Evolutionary conservation across 2,888 invertebrate genomes (phyloP), one percentile per base, ranked within the genome.

Genomic region (Sinhomidia bicolor): DNA sequence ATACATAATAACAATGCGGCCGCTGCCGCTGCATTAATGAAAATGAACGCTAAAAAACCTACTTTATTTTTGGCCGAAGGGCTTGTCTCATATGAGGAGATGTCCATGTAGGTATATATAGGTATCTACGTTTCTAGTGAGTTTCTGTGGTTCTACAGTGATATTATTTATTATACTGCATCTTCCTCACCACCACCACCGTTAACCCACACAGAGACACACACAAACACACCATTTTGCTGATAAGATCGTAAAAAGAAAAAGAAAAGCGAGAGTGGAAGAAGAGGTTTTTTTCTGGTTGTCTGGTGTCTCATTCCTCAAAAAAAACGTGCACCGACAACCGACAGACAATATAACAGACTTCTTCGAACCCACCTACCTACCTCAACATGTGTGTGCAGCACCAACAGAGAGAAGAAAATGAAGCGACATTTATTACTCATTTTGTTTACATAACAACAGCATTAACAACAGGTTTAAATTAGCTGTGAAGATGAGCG

Each of bases 11-110:
- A 41, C 14, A 54, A 57, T 74, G 71, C 71, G 47, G 71, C 44
- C 74, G 47, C 44, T 47, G 47, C 51, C 51, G 17, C 20, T 10
- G 29, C 26, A 26, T 9, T 26, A 12, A 76, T 76, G 76, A 76
- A 76, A 74, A 76, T 32, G 51, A 76, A 51, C 51, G 29, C 76
- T n/a, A 29, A 29, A 47, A 47, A n/a, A 44, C 6, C 41, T 54
- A 54, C 20, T n/a, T 51, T n/a, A 20, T 54, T 57, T 65, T 51
- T 76, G 32, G 76, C 76, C 76, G 47, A 76, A 54, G 76, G 76
- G 76, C 76, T 74, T 44, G 44, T 26, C 23, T 41, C 26, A 26
- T 71, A 23, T 29, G 32, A 32, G 2, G 20, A n/a, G 14, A 2
- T n/a, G 7, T 14, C 20, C n/a, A n/a, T 26, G 60, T 60, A 60